These are phyloP conservation scores for Halesus radiatus DNA, from an alignment of 1,140 invertebrate genomes.

Conservation along the genomic window DNA sequence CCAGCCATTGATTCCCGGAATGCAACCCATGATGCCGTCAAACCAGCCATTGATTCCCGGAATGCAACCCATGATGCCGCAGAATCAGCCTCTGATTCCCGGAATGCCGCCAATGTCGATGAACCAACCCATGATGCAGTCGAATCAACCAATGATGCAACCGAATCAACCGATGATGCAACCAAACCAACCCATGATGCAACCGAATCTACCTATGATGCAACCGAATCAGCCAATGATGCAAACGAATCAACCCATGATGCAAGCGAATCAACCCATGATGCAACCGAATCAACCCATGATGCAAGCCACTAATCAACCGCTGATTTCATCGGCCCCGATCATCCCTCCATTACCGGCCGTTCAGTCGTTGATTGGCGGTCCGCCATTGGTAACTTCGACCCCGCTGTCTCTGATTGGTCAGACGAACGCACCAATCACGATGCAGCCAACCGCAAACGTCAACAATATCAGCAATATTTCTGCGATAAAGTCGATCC, in stretches of 20 bases:
- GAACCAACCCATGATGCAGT: conserved; percentile 49
- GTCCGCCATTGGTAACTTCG: conserved; percentile 48
- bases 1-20: conserved; percentile 47
- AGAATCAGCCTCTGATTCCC: conserved; percentile 55
- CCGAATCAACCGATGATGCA: neutral
- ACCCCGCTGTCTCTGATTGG: conserved; percentile 43
- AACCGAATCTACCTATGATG: neutral
- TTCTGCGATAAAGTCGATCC: conserved; percentile 12
- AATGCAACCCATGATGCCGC: conserved; percentile 49
- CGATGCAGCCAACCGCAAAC: conserved; percentile 35
- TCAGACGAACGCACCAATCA: conserved; percentile 26
- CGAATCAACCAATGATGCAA: conserved; percentile 49
- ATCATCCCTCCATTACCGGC: conserved; percentile 58
- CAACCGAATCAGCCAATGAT: conserved; percentile 52
- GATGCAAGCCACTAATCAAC: conserved; percentile 55
- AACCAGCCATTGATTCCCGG: conserved; percentile 48
- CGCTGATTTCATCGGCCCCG: conserved; percentile 57
- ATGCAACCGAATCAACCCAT: conserved; percentile 42
- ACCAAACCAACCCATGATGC: neutral
- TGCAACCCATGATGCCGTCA: conserved; percentile 39
- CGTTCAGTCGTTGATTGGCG: conserved; percentile 50
- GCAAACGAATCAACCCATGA: conserved; percentile 58
- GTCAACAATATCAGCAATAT: conserved; percentile 26
- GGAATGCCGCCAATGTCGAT: conserved; percentile 38
- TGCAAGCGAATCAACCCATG: conserved; percentile 58